phyloP scores from a whole-genome alignment of 2,888 invertebrate species.

The Masnerella sp. region DNA sequence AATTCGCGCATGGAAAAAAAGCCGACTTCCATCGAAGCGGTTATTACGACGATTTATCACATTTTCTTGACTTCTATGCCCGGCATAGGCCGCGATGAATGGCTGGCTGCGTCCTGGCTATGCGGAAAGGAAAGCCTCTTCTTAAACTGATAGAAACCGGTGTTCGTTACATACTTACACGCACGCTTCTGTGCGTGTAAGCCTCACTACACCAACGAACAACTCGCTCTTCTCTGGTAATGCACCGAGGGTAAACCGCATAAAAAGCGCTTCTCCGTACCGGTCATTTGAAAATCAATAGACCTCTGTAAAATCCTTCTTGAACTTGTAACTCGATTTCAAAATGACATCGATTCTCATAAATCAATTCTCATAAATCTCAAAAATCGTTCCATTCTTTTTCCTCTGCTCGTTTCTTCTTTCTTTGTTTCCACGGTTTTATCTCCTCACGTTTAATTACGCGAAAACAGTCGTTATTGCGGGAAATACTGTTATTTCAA shows the following conservation, averaged over 20 bases:
- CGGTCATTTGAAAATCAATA: conserved; percentile 70
- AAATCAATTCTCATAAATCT: conserved; percentile 31
- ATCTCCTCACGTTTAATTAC: conserved; percentile 31
- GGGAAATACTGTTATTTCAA: conserved; percentile 59
- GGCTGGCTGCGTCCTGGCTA: conserved; percentile 76
- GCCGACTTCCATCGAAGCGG: conserved; percentile 59
- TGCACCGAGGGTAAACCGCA: conserved; percentile 63
- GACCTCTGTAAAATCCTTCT: conserved; percentile 59
- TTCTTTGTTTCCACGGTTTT: background rate
- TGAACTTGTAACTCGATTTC: conserved; percentile 54
- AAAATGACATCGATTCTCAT: conserved; percentile 24
- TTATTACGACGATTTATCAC: conserved; percentile 70
- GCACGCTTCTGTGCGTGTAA: conserved; percentile 41
- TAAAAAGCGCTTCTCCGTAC: conserved; percentile 62
- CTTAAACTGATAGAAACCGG: conserved; percentile 61
- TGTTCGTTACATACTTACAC: conserved; percentile 52
- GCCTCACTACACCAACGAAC: conserved; percentile 57
- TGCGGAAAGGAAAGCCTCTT: conserved; percentile 77
- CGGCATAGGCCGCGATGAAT: conserved; percentile 64
- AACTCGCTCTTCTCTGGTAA: conserved; percentile 60
- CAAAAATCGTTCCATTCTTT: conserved; percentile 1
- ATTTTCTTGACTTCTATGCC: conserved; percentile 61
- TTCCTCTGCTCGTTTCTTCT: background rate
- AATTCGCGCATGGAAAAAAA: conserved; percentile 47
- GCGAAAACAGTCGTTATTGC: conserved; percentile 39